phyloP scores from a whole-genome alignment of 2,888 invertebrate genomes.

The Micropterix aruncella region DNA sequence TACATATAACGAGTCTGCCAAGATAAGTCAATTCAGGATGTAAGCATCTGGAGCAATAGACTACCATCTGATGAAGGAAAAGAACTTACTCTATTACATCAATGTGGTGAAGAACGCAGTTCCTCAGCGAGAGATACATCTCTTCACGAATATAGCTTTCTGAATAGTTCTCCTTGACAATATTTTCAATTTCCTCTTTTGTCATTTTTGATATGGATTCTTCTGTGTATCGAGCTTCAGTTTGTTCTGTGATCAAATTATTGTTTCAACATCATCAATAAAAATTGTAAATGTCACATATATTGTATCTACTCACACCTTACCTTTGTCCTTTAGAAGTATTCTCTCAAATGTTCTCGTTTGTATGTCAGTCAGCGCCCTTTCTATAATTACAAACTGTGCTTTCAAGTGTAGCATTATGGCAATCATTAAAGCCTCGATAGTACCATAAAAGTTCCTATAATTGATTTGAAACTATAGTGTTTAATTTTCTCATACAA shows the following conservation, averaged over 20 bases:
- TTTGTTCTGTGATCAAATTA: no score
- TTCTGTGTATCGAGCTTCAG: no score
- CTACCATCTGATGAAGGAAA: no score
- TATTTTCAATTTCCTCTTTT: neutral
- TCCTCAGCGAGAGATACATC: neutral
- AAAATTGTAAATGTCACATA: no score
- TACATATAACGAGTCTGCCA: no score
- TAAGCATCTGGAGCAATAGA: no score
- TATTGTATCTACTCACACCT: neutral
- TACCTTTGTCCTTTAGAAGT: neutral
- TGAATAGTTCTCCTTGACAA: neutral
- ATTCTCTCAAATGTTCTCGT: neutral
- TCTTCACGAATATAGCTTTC: neutral
- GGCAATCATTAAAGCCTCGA: neutral
- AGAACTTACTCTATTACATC: neutral
- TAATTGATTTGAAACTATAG: no score
- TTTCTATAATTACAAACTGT: neutral
- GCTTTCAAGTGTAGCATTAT: neutral
- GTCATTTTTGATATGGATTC: no score
- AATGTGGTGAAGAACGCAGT: neutral
- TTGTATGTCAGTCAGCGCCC: neutral
- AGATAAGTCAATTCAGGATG: no score
- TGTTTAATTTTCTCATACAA: no score
- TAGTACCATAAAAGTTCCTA: neutral
- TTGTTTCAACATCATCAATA: no score